These are phyloP conservation scores for Piaya cayana DNA, from an alignment of 2,113 vertebrate species.

Conservation along the genomic window DNA sequence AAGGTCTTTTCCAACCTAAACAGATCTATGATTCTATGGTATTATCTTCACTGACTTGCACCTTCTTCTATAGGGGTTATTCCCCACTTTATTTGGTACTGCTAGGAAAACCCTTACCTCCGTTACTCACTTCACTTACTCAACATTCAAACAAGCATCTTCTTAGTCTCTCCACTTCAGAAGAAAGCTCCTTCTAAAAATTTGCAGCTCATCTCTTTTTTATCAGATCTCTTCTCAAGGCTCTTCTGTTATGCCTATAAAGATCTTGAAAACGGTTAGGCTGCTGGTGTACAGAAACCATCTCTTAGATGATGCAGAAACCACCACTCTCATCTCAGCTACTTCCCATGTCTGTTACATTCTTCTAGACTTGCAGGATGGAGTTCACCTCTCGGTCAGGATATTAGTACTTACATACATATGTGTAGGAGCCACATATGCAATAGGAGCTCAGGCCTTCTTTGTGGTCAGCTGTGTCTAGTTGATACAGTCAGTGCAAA, in stretches of 20 bases:
- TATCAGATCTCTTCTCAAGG: neutral
- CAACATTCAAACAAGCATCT: neutral
- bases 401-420: neutral
- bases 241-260: neutral
- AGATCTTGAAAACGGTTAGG: neutral
- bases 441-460: neutral
- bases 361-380: neutral
- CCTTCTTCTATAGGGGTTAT: neutral
- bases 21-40: too few relatives aligned
- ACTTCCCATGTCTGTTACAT: neutral
- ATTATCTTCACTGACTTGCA: neutral
- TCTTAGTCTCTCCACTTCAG: neutral
- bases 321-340: neutral
- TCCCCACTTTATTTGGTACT: neutral
- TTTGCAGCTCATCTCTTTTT: neutral
- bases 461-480: neutral
- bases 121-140: neutral
- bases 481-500: neutral
- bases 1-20: too few relatives aligned
- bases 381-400: neutral
- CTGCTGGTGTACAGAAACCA: neutral
- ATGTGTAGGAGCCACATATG: neutral
- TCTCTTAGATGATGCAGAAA: neutral
- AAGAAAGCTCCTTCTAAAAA: neutral
- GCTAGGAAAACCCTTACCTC: neutral